Evolutionary conservation across 1,140 invertebrate species (phyloP).

Genomic region (Kradibia gibbosae): DNA sequence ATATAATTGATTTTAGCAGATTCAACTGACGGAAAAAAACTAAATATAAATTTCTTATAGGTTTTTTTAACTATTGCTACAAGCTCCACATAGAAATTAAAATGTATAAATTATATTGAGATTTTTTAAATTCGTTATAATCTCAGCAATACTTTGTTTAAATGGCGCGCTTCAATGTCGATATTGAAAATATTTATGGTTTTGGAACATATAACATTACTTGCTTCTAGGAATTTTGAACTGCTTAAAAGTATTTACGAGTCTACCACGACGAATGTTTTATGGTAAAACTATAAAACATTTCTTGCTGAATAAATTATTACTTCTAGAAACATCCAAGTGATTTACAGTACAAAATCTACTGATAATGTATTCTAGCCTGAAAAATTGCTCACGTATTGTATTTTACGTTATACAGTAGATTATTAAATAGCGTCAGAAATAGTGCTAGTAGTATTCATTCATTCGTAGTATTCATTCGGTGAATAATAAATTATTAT

Average conservation of each 20-base stretch:
- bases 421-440: no score
- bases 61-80: no score
- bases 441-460: no score
- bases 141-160: neutral
- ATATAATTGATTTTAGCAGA: no score
- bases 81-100: no score
- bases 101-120: no score
- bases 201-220: neutral
- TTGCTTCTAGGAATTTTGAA: neutral
- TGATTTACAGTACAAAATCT: neutral
- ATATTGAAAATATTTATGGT: constrained; percentile 10
- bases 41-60: no score
- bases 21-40: no score
- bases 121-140: no score
- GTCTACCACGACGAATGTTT: neutral
- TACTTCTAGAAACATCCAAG: neutral
- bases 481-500: no score
- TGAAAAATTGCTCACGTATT: neutral
- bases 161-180: neutral
- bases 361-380: neutral
- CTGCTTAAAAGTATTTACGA: neutral
- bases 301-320: neutral
- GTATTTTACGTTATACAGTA: neutral
- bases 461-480: no score
- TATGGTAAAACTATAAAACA: constrained; percentile 1